phyloP scores from a whole-genome alignment of 2,797 vertebrate species.

The Acanthornis magna region DNA sequence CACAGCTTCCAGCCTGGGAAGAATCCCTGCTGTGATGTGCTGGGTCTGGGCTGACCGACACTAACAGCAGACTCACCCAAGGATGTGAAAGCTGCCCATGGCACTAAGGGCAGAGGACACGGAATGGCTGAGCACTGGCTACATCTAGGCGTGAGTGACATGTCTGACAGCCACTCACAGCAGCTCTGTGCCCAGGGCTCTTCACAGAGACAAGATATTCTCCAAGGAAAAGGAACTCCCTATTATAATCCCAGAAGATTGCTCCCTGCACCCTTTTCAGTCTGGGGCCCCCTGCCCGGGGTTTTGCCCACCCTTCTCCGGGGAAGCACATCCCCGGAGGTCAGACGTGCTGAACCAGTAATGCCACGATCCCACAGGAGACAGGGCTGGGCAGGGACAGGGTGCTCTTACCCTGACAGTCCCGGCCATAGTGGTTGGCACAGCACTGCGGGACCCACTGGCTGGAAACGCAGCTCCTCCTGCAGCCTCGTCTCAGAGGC shows the following conservation, averaged over 20 bases:
- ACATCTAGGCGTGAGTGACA: not conserved
- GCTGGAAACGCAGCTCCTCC: slow-evolving; percentile 72
- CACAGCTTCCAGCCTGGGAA: not conserved
- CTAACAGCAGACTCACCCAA: not conserved
- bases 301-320: not conserved
- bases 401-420: slow-evolving; percentile 81
- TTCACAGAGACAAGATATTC: not conserved
- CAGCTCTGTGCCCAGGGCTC: not conserved
- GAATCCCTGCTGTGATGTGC: not conserved
- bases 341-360: not conserved
- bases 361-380: not conserved
- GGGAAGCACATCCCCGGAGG: not conserved
- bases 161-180: not conserved
- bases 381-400: not conserved
- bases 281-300: not conserved
- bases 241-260: not conserved
- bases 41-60: not conserved
- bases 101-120: not conserved
- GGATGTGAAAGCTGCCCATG: not conserved
- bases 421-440: slow-evolving; percentile 85
- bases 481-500: slow-evolving; percentile 74
- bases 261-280: not conserved
- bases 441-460: slow-evolving; percentile 86
- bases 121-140: not conserved
- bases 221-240: not conserved